Conservation (phyloP, 2,888 invertebrate genomes). For the Aphrophora alni region DNA sequence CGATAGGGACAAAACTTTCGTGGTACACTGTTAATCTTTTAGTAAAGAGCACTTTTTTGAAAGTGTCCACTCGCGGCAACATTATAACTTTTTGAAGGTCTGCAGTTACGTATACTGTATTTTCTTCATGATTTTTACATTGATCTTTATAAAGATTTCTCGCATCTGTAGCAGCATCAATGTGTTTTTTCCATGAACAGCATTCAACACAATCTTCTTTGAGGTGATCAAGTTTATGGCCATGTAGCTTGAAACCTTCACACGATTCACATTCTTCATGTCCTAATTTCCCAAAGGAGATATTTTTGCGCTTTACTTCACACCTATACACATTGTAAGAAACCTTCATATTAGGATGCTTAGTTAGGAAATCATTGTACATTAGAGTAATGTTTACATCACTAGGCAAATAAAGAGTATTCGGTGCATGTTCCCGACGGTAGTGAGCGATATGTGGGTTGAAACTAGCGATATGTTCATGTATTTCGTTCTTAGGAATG, state of each 20-base stretch:
- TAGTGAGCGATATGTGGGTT: too few relatives aligned
- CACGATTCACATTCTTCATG: background rate
- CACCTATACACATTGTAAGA: too few relatives aligned
- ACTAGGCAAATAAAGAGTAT: too few relatives aligned
- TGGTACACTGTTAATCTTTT: too few relatives aligned
- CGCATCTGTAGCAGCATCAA: background rate
- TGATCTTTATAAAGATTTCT: background rate
- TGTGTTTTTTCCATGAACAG: background rate
- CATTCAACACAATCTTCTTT: background rate
- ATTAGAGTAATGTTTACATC: too few relatives aligned
- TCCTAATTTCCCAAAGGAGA: background rate
- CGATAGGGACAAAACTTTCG: too few relatives aligned
- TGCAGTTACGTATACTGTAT: background rate
- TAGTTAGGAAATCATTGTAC: too few relatives aligned
- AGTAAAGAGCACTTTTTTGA: background rate
- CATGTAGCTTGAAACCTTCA: background rate
- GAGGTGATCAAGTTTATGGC: background rate
- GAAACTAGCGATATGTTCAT: too few relatives aligned
- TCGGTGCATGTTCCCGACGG: too few relatives aligned
- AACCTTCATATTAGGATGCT: too few relatives aligned
- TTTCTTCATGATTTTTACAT: background rate
- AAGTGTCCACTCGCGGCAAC: background rate
- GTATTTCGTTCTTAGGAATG: too few relatives aligned
- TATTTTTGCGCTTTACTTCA: background rate
- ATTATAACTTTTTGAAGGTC: background rate